Base-by-base conservation (phyloP, 2,797 vertebrate species). In the Myotis vivesi region DNA sequence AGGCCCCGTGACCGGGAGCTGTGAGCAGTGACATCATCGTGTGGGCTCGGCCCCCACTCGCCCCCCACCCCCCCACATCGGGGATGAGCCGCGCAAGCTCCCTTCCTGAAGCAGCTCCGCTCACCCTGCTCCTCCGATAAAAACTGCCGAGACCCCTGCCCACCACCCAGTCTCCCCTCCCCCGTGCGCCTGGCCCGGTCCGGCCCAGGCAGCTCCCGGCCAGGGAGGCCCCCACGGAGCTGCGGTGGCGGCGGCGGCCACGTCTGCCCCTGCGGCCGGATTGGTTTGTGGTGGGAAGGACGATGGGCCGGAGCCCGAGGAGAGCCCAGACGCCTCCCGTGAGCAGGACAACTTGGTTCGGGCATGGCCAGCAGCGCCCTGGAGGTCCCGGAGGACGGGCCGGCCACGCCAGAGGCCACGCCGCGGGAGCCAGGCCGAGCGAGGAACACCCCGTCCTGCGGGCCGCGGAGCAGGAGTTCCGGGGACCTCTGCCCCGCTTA, bases 11-110 rank as follows among this genome's bases (percentile, higher is more conserved):
- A 13, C 15, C 12, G 8, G 25, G 64, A 66, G 28, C 28, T 8
- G 1, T 0, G 17, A 5, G 0, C 53, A 5, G 2, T 0, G 3
- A 0, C 0, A 22, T 15, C 28, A 1, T 4, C 2, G 1, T 1
- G 44, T 16, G 46, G 25, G n/a, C 25, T 7, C 13, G 13, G 0
- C 25, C 59, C 15, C 8, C 33, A 1, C 3, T 9, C 20, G 11
- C 7, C 11, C 20, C 22, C 7, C 11, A 11, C 22, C 17, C 22
- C 68, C 22, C 6, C 6, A 9, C 6, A 9, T 6, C 38, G 11
- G 3, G 2, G 20, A 15, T 19, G 8, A 33, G 36, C 44, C 33
- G 1, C 12, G 3, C 0, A 0, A 10, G 15, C 0, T 5, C 64
- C 22, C 91, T 20, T 28, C 41, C 80, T 19, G 33, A 68, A 3